phyloP scores from a whole-genome alignment of 2,113 vertebrate genomes.

The Strigops habroptila region DNA sequence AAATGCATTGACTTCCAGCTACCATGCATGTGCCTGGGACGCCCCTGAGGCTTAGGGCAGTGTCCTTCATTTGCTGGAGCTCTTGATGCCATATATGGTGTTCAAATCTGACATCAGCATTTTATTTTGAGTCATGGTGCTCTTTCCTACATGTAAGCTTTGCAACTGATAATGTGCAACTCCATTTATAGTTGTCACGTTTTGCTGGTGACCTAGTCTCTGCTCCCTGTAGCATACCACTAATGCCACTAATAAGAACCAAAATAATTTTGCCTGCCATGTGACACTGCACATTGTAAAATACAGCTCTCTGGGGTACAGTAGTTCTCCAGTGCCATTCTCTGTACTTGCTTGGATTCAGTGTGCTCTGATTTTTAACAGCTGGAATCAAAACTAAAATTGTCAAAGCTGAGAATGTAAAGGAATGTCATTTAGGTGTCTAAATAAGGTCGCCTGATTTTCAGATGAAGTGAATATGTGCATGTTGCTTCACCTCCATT shows the following conservation, averaged over 20 bases:
- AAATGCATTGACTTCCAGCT: neutral
- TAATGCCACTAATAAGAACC: neutral
- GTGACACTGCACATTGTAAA: neutral
- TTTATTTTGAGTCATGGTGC: neutral
- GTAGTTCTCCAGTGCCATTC: neutral
- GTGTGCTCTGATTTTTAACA: neutral
- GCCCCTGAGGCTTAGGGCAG: neutral
- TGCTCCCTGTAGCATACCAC: neutral
- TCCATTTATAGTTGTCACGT: conserved; percentile 27
- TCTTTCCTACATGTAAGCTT: neutral
- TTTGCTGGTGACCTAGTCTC: neutral
- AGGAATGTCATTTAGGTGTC: neutral
- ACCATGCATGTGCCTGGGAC: neutral
- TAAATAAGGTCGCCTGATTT: neutral
- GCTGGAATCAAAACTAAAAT: neutral
- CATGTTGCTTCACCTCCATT: neutral
- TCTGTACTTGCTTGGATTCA: neutral
- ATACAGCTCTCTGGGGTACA: neutral
- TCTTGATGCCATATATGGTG: neutral
- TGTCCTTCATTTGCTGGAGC: neutral
- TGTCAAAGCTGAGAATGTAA: neutral
- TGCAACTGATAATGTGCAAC: neutral
- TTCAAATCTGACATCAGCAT: neutral
- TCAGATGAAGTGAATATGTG: neutral
- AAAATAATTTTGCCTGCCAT: neutral